phyloP scores from a whole-genome alignment of 2,888 invertebrate species.

The Temnothorax unifasciatus region DNA sequence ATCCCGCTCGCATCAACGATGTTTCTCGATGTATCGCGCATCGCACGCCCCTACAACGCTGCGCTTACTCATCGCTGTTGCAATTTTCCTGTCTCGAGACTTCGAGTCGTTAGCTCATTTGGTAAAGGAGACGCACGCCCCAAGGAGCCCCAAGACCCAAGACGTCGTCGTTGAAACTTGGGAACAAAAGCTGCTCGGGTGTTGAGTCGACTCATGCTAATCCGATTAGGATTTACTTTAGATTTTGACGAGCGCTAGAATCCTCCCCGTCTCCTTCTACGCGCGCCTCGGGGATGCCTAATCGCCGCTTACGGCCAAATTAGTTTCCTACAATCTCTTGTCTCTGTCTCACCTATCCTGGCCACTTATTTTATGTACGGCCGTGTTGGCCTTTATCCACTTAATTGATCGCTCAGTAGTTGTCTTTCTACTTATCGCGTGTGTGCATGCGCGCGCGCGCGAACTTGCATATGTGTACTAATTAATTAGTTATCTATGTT shows the following conservation, averaged over 20 bases:
- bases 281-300: constrained; percentile 61
- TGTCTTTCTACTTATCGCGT: neutral
- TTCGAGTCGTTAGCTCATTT: constrained; percentile 47
- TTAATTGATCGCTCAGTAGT: constrained; percentile 26
- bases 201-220: constrained; percentile 70
- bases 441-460: neutral
- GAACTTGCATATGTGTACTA: neutral
- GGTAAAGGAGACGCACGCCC: constrained; percentile 52
- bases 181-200: constrained; percentile 65
- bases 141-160: constrained; percentile 30
- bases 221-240: constrained; percentile 78
- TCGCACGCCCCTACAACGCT: neutral
- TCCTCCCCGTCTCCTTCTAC: constrained; percentile 18
- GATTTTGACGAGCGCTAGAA: constrained; percentile 70
- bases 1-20: neutral
- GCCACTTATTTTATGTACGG: constrained; percentile 40
- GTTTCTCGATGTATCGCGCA: neutral
- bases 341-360: constrained; percentile 33
- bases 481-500: neutral
- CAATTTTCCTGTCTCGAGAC: constrained; percentile 23
- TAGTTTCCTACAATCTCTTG: constrained; percentile 66
- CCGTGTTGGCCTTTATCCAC: constrained; percentile 11
- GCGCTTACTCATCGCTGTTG: constrained; percentile 6
- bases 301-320: constrained; percentile 76
- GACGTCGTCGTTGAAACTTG: constrained; percentile 61